phyloP scores from a whole-genome alignment of 2,888 invertebrate genomes.

The Tolmerus cingulatus region DNA sequence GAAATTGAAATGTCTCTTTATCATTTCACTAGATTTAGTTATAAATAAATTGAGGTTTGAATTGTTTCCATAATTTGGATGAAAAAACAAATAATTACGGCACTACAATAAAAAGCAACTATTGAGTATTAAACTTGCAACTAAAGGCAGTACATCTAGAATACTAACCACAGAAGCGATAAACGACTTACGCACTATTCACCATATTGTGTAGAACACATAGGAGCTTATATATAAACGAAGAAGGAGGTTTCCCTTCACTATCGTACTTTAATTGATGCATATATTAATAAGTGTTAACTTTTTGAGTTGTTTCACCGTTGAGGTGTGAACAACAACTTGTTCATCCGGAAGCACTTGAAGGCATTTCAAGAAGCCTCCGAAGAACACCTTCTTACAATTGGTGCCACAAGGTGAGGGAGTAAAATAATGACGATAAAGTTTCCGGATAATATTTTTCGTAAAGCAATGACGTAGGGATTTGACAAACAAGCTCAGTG shows the following conservation, averaged over 20 bases:
- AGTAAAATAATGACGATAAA: not conserved
- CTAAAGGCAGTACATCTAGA: not conserved
- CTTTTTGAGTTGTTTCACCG: too few relatives aligned
- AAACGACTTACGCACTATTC: not conserved
- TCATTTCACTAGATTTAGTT: not conserved
- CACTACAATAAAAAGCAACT: too few relatives aligned
- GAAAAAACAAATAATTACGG: too few relatives aligned
- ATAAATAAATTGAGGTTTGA: too few relatives aligned
- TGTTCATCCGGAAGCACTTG: not conserved
- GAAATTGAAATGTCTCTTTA: not conserved
- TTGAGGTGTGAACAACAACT: not conserved
- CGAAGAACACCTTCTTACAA: not conserved
- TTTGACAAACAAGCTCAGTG: not conserved
- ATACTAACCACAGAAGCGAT: not conserved
- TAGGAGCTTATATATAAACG: not conserved
- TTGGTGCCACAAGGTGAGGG: not conserved
- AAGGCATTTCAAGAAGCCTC: not conserved
- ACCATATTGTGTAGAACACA: not conserved
- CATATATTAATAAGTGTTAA: not conserved
- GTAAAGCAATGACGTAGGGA: not conserved
- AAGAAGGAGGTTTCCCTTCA: not conserved
- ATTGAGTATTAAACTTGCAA: not conserved
- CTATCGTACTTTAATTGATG: not conserved
- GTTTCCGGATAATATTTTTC: not conserved
- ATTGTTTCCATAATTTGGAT: too few relatives aligned